A percentile compares a stretch with the other conserved stretches of the same genome.
These are phyloP conservation scores for Notothenia rossii DNA, from an alignment of 2,113 vertebrate genomes.

Conservation along the genomic window DNA sequence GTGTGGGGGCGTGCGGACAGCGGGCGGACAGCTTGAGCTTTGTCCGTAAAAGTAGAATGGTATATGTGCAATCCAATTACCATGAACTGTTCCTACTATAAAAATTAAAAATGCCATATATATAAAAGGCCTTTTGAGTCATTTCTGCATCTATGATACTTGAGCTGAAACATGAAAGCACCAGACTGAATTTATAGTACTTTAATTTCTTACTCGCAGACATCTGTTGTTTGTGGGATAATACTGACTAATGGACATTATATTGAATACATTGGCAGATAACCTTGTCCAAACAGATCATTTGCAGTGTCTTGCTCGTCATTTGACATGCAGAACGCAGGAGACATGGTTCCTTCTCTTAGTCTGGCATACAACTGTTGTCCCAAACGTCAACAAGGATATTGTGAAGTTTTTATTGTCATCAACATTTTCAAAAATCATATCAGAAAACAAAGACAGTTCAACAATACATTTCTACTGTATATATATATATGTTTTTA, in stretches of 20 bases:
- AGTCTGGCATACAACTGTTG: neutral
- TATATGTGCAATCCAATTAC: neutral
- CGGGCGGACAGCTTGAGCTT: neutral
- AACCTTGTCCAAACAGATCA: neutral
- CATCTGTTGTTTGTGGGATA: neutral
- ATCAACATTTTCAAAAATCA: constrained; percentile 61
- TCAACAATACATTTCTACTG: constrained; percentile 38
- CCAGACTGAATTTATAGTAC: neutral
- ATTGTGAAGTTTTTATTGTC: constrained; percentile 66
- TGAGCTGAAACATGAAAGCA: neutral
- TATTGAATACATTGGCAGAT: too few species aligned
- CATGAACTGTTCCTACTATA: neutral
- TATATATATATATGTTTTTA: constrained; percentile 9
- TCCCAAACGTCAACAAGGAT: constrained; percentile 14
- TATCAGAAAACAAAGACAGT: constrained; percentile 47
- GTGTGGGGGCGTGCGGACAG: too few species aligned
- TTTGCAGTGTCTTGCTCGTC: neutral
- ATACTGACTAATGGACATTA: neutral
- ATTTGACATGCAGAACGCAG: neutral
- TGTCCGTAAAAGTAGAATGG: neutral
- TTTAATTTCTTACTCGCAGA: neutral
- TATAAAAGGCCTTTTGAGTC: neutral
- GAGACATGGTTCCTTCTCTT: neutral
- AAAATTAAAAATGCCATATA: neutral
- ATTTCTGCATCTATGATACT: neutral